phyloP scores from a whole-genome alignment of 2,113 vertebrate species.

The Ibidorhyncha struthersii region DNA sequence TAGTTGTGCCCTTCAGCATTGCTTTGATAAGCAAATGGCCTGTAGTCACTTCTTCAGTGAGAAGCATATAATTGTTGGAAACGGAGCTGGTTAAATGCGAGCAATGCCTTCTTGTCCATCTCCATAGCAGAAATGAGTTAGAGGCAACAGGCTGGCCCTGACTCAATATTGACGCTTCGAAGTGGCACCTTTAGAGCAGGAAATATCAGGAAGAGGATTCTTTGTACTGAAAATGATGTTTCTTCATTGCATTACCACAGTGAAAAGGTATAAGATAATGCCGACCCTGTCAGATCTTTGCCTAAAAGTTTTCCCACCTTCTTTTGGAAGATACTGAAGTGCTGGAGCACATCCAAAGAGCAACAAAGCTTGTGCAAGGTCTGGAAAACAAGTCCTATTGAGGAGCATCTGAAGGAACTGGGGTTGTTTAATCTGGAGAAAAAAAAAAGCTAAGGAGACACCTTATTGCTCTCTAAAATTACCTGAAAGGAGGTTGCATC shows the following conservation, averaged over 20 bases:
- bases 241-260: neutral
- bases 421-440: neutral
- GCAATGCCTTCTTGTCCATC: neutral
- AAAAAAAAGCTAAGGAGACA: too few relatives aligned
- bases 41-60: neutral
- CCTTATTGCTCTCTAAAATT: neutral
- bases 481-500: neutral
- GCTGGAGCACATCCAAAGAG: fast-evolving
- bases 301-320: neutral
- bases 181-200: neutral
- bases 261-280: neutral
- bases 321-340: neutral
- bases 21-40: neutral
- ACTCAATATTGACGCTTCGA: neutral
- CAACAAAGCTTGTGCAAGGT: neutral
- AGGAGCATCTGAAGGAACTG: neutral
- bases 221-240: neutral
- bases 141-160: neutral
- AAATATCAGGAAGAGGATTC: neutral
- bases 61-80: neutral
- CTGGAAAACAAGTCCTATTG: neutral
- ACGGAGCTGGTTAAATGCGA: neutral
- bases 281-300: neutral
- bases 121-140: neutral
- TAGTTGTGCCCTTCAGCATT: neutral